phyloP scores from a whole-genome alignment of 2,888 invertebrate species.

The Portevinia maculata region DNA sequence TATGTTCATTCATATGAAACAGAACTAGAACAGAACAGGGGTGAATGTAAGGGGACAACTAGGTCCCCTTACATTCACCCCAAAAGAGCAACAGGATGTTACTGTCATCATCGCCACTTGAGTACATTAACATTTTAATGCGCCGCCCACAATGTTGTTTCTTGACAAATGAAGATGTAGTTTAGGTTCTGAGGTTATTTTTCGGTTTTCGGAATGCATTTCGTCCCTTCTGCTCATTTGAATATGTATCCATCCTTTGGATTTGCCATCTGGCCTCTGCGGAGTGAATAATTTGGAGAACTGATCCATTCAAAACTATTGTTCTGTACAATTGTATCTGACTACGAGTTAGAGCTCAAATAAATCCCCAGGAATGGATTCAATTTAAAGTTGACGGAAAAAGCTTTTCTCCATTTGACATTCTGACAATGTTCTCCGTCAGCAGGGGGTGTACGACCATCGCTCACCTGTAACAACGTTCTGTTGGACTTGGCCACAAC shows the following conservation, averaged over 20 bases:
- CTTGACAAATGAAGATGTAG: slow-evolving; percentile 70
- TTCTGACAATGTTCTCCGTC: slow-evolving; percentile 43
- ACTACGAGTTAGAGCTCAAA: slow-evolving; percentile 33
- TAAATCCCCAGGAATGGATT: slow-evolving; percentile 65
- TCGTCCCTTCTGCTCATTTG: slow-evolving; percentile 63
- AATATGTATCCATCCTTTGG: slow-evolving; percentile 16
- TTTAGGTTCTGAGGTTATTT: slow-evolving; percentile 65
- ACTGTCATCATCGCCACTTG: slow-evolving; percentile 63
- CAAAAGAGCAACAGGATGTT: slow-evolving; percentile 39
- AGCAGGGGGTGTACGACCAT: no score
- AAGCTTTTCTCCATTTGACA: slow-evolving; percentile 70
- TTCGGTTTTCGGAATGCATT: slow-evolving; percentile 68
- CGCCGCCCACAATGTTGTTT: slow-evolving; percentile 40
- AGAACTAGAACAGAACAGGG: slow-evolving; percentile 6
- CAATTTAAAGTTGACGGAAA: slow-evolving; percentile 71
- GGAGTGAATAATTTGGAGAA: slow-evolving; percentile 43
- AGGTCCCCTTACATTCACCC: slow-evolving; percentile 2
- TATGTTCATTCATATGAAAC: not conserved
- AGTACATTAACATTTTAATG: slow-evolving; percentile 71
- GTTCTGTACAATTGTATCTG: slow-evolving; percentile 46
- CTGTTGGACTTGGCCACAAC: no score
- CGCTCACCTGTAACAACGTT: slow-evolving; percentile 50
- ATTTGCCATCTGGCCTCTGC: slow-evolving; percentile 18
- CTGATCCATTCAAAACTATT: slow-evolving; percentile 12
- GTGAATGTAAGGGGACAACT: not conserved